Evolutionary conservation across 1,140 invertebrate genomes (phyloP).

Genomic region (Himalopsyche phryganea): DNA sequence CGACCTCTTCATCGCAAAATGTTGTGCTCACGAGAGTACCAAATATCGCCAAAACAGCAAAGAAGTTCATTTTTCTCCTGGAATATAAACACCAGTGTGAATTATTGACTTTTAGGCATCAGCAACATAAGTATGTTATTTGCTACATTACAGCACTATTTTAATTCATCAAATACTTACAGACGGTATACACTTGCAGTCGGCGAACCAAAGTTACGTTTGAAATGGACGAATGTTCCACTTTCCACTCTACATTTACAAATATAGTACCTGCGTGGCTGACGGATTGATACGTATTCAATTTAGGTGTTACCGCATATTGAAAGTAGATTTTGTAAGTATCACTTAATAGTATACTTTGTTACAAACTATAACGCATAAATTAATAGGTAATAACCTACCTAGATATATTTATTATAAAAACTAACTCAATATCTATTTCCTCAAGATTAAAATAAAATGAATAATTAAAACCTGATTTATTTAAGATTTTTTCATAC

Average conservation of each 20-base stretch:
- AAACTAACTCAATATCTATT: too few species aligned
- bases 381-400: too few species aligned
- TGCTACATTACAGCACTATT: background rate
- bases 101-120: too few species aligned
- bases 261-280: constrained; percentile 10
- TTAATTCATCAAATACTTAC: constrained; percentile 1
- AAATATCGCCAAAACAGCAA: constrained; percentile 42
- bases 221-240: background rate
- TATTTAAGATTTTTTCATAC: too few species aligned
- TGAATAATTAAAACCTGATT: too few species aligned
- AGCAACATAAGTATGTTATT: too few species aligned
- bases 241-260: background rate
- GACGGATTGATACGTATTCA: constrained; percentile 27
- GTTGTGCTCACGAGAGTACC: constrained; percentile 44
- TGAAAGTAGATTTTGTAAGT: too few species aligned
- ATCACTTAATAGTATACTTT: too few species aligned
- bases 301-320: constrained; percentile 1
- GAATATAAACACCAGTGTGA: constrained; percentile 27
- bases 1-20: constrained; percentile 62
- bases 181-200: background rate
- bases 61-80: constrained; percentile 43
- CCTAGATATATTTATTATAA: too few species aligned
- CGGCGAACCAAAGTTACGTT: background rate
- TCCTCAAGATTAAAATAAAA: too few species aligned
- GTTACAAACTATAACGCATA: too few species aligned